Evolutionary conservation across 2,797 vertebrate genomes (phyloP), one percentile per base, ranked within the genome.

Genomic region (Hybognathus amarus): DNA sequence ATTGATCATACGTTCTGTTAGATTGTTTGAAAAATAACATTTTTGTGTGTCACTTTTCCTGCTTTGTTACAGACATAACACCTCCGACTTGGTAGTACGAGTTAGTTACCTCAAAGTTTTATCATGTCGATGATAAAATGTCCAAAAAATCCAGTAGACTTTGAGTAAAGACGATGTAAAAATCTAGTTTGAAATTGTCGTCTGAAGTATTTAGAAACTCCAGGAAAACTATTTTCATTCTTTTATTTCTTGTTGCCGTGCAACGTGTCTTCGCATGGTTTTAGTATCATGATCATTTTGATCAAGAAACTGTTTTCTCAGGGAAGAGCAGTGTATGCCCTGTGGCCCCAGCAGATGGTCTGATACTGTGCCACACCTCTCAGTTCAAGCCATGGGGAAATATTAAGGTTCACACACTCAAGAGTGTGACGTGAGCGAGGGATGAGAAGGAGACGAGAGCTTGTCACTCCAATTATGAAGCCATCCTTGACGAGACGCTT

Each of bases 381-480:
- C 54, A 17, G 30, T 83, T 78, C 82, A 40, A 30, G 13, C 22
- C 52, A 42, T 87, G 81, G 74, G 79, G 93, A 87, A 73, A 78
- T 38, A 71, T 78, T 63, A 71, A 1, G 20, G 15, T 84, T 80
- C 68, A 71, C 63, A 67, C 79, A 84, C 64, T 59, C 22, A 17
- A 38, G 27, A 70, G 73, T 67, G 86, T 84, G 86, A 80, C 67
- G 52, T 88, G 85, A 83, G 84, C 69, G 17, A 85, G 78, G 85
- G 88, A 81, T 91, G 91, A 83, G 67, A 45, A 66, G 33, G 69
- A 66, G 81, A 79, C 15, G 90, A 89, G 89, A 92, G 85, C 83
- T 83, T 90, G 92, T 92, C 93, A 91, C 38, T 94, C 90, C 87
- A 61, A 86, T 93, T 87, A 90, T 22, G 17, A 87, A 84, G 27